Conservation (phyloP, 2,797 vertebrate genomes). For the Paedocypris micromegethes region DNA sequence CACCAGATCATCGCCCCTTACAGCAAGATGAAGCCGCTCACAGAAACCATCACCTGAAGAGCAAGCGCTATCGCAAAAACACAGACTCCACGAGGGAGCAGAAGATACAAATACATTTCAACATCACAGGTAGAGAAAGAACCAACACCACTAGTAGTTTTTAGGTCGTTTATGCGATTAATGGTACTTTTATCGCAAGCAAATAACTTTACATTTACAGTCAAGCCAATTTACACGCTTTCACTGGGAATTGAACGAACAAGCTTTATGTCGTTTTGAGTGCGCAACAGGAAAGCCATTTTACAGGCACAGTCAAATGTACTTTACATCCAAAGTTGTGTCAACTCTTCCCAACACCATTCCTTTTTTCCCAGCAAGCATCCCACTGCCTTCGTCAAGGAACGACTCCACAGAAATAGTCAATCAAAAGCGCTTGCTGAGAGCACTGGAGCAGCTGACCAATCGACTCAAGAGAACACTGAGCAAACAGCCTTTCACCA, state of each 20-base stretch:
- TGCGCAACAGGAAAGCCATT: too few relatives aligned
- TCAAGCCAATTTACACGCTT: too few relatives aligned
- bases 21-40: conserved; percentile 47
- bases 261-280: too few relatives aligned
- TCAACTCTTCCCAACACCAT: conserved; percentile 48
- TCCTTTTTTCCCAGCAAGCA: conserved; percentile 82
- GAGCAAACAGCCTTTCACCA: conserved; percentile 83
- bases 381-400: conserved; percentile 86
- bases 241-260: too few relatives aligned
- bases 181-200: too few relatives aligned
- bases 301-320: not conserved
- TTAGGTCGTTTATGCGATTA: not conserved
- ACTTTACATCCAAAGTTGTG: conserved; percentile 4
- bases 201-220: too few relatives aligned
- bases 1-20: conserved; percentile 57
- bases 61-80: conserved; percentile 77
- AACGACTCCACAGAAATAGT: conserved; percentile 88
- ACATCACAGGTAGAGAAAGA: conserved; percentile 84
- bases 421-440: conserved; percentile 88
- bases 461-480: conserved; percentile 88
- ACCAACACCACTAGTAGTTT: not conserved
- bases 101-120: conserved; percentile 96
- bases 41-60: conserved; percentile 60
- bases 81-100: conserved; percentile 77
- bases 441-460: conserved; percentile 86